A percentile compares a stretch with the other conserved stretches of the same genome.
phyloP scores from a whole-genome alignment of 92 coral and sea anemone species.

The Porites lobata region DNA sequence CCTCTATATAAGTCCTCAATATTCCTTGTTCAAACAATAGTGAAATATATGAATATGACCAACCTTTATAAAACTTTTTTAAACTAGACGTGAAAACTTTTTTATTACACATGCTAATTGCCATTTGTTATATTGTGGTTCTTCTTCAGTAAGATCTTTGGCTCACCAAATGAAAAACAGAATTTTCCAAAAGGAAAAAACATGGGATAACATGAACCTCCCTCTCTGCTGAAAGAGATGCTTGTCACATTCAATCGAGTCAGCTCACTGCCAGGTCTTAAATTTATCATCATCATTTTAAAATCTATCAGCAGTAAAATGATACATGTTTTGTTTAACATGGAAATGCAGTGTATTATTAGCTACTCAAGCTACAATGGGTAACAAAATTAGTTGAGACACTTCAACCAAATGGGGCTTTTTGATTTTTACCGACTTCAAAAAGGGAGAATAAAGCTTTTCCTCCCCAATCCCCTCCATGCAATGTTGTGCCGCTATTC shows the following conservation, averaged over 20 bases:
- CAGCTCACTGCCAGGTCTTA: background rate
- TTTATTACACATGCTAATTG: background rate
- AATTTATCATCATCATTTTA: too few species aligned
- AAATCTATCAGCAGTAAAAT: background rate
- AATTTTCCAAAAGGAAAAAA: background rate
- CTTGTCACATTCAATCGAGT: background rate
- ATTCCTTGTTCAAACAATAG: constrained; percentile 4
- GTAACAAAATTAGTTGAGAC: too few species aligned
- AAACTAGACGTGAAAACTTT: background rate
- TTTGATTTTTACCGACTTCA: too few species aligned
- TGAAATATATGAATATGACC: background rate
- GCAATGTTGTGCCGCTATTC: too few species aligned
- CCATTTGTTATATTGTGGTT: constrained; percentile 11
- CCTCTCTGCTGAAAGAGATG: constrained; percentile 11
- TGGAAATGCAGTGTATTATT: constrained; percentile 2
- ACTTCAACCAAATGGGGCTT: too few species aligned
- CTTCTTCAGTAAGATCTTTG: background rate
- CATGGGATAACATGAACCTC: constrained; percentile 19
- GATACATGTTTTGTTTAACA: constrained; percentile 19
- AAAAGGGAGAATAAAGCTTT: too few species aligned
- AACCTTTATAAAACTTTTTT: background rate
- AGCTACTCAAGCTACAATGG: too few species aligned
- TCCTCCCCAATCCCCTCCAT: too few species aligned
- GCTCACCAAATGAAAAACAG: background rate
- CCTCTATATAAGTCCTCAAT: constrained; percentile 8